Conservation (phyloP, 2,113 vertebrate species). For the Odocoileus hemionus region DNA sequence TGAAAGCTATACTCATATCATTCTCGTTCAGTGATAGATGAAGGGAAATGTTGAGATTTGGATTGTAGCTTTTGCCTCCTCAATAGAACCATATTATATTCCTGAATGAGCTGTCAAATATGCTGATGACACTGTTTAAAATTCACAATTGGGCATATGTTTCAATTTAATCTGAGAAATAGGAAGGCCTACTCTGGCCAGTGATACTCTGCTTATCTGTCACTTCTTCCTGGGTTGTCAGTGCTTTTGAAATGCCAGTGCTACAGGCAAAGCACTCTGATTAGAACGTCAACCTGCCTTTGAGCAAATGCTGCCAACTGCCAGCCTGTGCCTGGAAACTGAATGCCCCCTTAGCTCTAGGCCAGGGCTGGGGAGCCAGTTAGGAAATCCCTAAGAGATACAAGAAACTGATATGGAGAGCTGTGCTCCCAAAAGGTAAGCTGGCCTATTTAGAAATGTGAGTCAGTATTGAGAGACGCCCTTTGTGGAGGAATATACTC, state of each 20-base stretch:
- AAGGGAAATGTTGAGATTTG: conserved; percentile 38
- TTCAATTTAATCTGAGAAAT: conserved; percentile 75
- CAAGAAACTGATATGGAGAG: not conserved
- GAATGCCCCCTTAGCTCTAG: not conserved
- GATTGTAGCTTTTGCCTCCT: conserved; percentile 40
- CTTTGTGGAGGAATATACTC: not conserved
- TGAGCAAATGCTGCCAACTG: not conserved
- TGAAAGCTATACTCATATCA: not conserved
- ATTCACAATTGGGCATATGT: conserved; percentile 71
- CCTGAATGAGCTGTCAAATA: conserved; percentile 70
- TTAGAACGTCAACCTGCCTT: not conserved
- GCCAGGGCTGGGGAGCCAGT: not conserved
- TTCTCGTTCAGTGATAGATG: not conserved
- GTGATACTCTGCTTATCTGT: conserved; percentile 60
- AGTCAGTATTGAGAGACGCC: not conserved
- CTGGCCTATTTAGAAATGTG: not conserved
- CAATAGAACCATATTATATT: conserved; percentile 19
- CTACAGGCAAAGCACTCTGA: not conserved
- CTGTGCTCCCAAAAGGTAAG: not conserved
- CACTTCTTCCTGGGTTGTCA: conserved; percentile 67
- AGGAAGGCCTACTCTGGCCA: conserved; percentile 68
- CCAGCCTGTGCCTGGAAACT: not conserved
- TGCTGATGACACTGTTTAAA: conserved; percentile 71
- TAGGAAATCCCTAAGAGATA: not conserved
- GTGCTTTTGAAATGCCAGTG: conserved; percentile 60